Conservation (phyloP, 2,113 vertebrate genomes). For the Promerops cafer region DNA sequence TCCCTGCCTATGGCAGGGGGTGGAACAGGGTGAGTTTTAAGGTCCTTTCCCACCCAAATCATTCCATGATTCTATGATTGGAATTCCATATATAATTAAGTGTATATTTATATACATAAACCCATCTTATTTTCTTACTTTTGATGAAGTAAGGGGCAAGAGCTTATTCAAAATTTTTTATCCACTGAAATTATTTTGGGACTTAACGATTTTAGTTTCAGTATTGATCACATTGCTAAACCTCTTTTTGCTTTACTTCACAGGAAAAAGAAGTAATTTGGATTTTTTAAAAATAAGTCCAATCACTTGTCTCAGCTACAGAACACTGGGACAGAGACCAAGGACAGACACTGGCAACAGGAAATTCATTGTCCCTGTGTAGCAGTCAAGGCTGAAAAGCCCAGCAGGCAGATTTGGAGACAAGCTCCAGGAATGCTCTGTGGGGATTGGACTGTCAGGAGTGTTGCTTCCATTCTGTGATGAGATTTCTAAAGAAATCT, state of each 20-base stretch:
- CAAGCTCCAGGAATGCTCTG: not conserved
- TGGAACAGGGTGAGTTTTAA: not conserved
- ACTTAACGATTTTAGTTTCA: not conserved
- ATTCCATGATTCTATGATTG: not conserved
- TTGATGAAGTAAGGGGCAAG: not conserved
- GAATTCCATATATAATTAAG: not conserved
- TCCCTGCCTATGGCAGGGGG: not conserved
- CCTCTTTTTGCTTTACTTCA: not conserved
- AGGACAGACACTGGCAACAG: not conserved
- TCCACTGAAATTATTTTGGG: not conserved
- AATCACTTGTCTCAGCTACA: not conserved
- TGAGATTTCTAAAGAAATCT: not conserved
- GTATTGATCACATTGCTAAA: not conserved
- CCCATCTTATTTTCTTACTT: not conserved
- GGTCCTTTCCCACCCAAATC: not conserved
- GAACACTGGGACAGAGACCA: not conserved
- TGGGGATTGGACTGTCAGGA: not conserved
- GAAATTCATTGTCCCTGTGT: not conserved
- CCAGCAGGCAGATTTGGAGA: not conserved
- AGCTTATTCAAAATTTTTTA: not conserved
- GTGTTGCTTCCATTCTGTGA: rapidly evolving
- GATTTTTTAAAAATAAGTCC: rapidly evolving
- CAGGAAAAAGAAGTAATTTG: not conserved
- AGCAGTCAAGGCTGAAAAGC: not conserved
- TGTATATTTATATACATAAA: not conserved